Evolutionary conservation across 2,113 vertebrate genomes (phyloP), one percentile per base, ranked within the genome.

Genomic region (Melospiza melodia): DNA sequence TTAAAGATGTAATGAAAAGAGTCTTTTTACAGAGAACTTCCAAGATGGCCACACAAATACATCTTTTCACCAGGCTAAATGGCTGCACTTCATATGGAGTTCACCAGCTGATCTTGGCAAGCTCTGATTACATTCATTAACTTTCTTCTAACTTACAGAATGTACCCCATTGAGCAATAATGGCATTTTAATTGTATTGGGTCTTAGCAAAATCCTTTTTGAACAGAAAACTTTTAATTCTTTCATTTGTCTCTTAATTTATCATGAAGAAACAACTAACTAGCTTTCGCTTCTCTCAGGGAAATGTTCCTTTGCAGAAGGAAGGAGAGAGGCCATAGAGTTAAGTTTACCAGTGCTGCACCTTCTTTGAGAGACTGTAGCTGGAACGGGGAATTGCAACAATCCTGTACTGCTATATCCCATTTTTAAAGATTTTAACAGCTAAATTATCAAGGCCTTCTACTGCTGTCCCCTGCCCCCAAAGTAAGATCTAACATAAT

Each of bases 211-310:
- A 92, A 89, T 61, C 46, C 30, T 84, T 93, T 85, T 43, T 83
- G 46, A 96, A 93, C 33, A 95, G 52, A n/a, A 83, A 90, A 72
- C 21, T 66, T 84, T 92, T 71, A 83, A 91, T 89, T 84, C 90
- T 91, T 94, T 84, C 24, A 69, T 72, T 79, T 94, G 76, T 84
- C 17, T 96, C 57, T 78, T 73, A 65, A 88, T 88, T 95, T 89
- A 89, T 89, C 73, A 71, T 41, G 75, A 90, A 55, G 68, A 90
- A 94, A 80, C 55, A 92, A 89, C 55, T 59, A 67, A 82, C 68
- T 58, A 92, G 57, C n/a, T 82, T 72, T 90, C 31, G 68, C 39
- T 88, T 92, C 87, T 93, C 49, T 48, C 16, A 9, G 49, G 58
- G 16, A 66, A 48, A 77, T 76, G 43, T 67, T 94, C 57, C 73